Percentiles rank a stretch among this genome's conserved stretches.
phyloP scores from a whole-genome alignment of 2,888 invertebrate genomes.

The Nomada goodeniana region DNA sequence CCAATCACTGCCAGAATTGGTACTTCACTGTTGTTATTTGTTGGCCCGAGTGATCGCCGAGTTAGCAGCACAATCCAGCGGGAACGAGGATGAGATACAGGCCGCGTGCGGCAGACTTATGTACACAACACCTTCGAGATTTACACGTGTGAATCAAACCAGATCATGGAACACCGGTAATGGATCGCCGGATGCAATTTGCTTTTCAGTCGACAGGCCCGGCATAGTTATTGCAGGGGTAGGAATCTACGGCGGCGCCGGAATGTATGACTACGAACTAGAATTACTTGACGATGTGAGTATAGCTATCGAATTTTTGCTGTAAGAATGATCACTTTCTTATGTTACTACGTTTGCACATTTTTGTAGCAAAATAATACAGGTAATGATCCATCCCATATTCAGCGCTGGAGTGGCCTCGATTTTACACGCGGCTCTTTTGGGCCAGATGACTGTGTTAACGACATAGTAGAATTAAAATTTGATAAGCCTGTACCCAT shows the following conservation, averaged over 20 bases:
- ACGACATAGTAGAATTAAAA: conserved; percentile 95
- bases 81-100: conserved; percentile 91
- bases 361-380: conserved; percentile 84
- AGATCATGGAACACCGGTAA: conserved; percentile 99
- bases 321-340: neutral
- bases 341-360: conserved; percentile 10
- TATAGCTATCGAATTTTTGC: conserved; percentile 45
- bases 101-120: conserved; percentile 91
- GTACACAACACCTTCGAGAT: conserved; percentile 94
- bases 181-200: conserved; percentile 98
- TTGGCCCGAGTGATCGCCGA: conserved; percentile 94
- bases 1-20: conserved; percentile 86
- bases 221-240: conserved; percentile 96
- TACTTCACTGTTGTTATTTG: conserved; percentile 91
- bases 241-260: conserved; percentile 95
- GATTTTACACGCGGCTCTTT: conserved; percentile 94
- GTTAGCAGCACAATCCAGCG: conserved; percentile 91
- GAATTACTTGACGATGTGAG: conserved; percentile 93
- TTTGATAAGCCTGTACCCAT: conserved; percentile 95
- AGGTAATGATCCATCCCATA: conserved; percentile 86
- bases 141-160: conserved; percentile 94
- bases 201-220: conserved; percentile 95
- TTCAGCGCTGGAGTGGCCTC: conserved; percentile 94
- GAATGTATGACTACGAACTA: conserved; percentile 95
- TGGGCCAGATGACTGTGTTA: conserved; percentile 93